Evolutionary conservation across 2,797 vertebrate species (phyloP), one percentile per base, ranked within the genome.

Genomic region (Tapirus indicus): DNA sequence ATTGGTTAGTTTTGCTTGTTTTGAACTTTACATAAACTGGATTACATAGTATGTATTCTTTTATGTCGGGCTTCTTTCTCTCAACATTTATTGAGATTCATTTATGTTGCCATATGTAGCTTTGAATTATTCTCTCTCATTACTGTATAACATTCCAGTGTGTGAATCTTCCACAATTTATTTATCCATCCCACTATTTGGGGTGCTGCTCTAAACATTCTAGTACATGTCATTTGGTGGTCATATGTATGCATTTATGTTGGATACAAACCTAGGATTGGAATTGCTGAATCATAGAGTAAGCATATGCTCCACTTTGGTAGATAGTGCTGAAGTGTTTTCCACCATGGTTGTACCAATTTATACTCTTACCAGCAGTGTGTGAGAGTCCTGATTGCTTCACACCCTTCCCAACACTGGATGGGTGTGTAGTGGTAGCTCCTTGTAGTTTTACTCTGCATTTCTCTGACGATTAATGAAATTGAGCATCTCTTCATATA

Each of bases 1-100:
- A 41, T 27, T 49, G n/a, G 8, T 38, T 78, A 54, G 72, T 78
- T 87, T 88, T 77, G 16, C 35, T 20, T 79, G 41, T 62, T 62
- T 49, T 54, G 32, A 74, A 58, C 32, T 68, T 32, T 38, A 56
- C n/a, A 83, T 52, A 38, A 92, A 95, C 20, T 35, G 23, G 88
- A 66, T 80, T 20, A 56, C 54, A 32, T 7, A 44, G 47, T 66
- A 47, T 68, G 32, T n/a, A 82, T 41, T 56, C 49, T 72, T 94
- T 69, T 68, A 87, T 79, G 92, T 69, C 10, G 58, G 56, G 7
- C 66, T 94, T 80, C 66, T 82, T 94, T 71, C 52, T 79, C 32
- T 94, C 21, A 80, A 82, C 29, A 35, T 94, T 82, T 54, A 54
- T 72, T 56, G 71, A 88, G 66, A 82, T 72, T 88, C n/a, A 20